phyloP scores from a whole-genome alignment of 2,797 vertebrate species.

The Aeoliscus strigatus region DNA sequence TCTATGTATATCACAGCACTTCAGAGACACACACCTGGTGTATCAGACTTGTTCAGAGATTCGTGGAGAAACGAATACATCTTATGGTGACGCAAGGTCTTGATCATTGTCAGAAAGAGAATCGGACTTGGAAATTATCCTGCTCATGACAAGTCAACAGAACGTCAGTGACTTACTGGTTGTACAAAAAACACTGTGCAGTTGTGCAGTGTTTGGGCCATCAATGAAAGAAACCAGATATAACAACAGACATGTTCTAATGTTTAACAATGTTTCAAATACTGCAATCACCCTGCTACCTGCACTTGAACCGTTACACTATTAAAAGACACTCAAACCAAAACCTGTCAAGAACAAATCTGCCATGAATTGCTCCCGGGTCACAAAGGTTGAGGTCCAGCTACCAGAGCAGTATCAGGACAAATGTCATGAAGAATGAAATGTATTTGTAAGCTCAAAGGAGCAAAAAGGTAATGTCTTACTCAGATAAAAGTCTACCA shows the following conservation, averaged over 20 bases:
- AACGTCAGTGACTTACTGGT: no score
- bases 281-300: constrained; percentile 3
- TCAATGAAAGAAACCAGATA: constrained; percentile 13
- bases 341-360: constrained; percentile 1
- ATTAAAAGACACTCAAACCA: not conserved
- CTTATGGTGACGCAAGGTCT: no score
- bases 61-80: no score
- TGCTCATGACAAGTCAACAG: no score
- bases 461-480: constrained; percentile 17
- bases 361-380: constrained; percentile 4
- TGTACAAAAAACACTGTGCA: no score
- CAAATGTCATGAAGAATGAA: no score
- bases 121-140: no score
- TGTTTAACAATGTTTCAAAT: constrained; percentile 15
- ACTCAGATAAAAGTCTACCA: constrained; percentile 53
- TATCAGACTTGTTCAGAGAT: no score
- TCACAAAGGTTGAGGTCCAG: not conserved
- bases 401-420: no score
- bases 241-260: constrained; percentile 13
- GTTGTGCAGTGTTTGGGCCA: constrained; percentile 17
- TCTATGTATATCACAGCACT: no score
- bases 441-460: constrained; percentile 1
- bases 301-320: constrained; percentile 1
- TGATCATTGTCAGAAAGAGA: no score
- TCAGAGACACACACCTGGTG: no score